Base-by-base conservation (phyloP, 2,888 invertebrate genomes). In the Nephrotoma appendiculata region DNA sequence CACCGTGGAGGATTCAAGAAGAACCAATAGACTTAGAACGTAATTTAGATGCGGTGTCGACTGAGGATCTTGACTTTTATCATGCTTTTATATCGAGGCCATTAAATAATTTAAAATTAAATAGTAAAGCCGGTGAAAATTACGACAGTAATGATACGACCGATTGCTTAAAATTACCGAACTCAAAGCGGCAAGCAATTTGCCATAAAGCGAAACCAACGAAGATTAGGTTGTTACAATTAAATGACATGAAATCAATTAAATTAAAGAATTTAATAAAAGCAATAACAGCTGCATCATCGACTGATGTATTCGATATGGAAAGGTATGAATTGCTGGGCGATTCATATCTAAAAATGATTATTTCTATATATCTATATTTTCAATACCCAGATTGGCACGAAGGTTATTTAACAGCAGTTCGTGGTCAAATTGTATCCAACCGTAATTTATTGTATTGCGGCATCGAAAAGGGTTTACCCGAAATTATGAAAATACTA, bases 401-500 rank as follows among this genome's bases (percentile, higher is more conserved):
- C 89, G 97, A 98, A 91, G 97, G 97, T 0, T 93, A 93, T 87
- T 92, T 97, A 31, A 96, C 96, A 7, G 91, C 92, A 41, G 90
- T 96, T 0, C 95, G 97, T 89, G 93, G 93, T 0, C 92, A 92
- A 88, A 89, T 96, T 4, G 93, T 97, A 0, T 96, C 96, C 71
- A 98, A 98, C 91, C 94, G 95, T 87, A 98, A 98, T 91, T 92
- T 99, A 41, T 96, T 94, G 90, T 96, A 96, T 89, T 94, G 96
- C 41, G 98, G 92, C 43, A 89, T 89, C 3, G 89, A 89, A 0
- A 89, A 89, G 6, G 90, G 90, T 86, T 89, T 90, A 9, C 89
- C 90, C 0, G 87, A 86, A 5, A 86, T 86, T 15, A 92, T 96
- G 90, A 94, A 94, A 89, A 92, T 93, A 9, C 93, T 94, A 41